phyloP scores from a whole-genome alignment of 2,113 vertebrate genomes.

The Vidua macroura region DNA sequence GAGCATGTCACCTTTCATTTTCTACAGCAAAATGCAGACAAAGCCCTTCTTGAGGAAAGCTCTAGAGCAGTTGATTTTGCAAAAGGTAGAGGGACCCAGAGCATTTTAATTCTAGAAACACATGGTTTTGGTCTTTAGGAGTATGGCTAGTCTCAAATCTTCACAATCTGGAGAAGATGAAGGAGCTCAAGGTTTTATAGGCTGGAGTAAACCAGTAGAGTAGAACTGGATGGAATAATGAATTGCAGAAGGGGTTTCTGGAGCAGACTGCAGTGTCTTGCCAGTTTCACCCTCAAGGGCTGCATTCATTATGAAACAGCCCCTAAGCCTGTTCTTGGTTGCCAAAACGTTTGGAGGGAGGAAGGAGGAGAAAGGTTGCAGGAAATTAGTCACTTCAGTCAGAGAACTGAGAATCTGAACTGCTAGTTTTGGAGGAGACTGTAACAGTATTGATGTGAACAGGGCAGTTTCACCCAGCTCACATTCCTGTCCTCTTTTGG shows the following conservation, averaged over 20 bases:
- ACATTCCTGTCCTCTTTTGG: not conserved
- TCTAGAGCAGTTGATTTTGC: not conserved
- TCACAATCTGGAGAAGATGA: not conserved
- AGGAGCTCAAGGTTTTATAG: not conserved
- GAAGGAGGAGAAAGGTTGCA: conserved; percentile 37
- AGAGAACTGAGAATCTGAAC: not conserved
- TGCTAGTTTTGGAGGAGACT: not conserved
- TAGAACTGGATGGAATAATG: conserved; percentile 6
- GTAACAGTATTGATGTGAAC: not conserved
- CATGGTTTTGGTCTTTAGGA: not conserved
- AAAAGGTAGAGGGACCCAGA: not conserved
- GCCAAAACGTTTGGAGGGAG: conserved; percentile 1
- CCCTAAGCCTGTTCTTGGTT: conserved; percentile 8
- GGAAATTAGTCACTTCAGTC: conserved; percentile 37
- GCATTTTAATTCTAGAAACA: not conserved
- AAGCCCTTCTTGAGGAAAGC: not conserved
- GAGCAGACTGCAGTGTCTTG: not conserved
- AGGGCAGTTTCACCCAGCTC: not conserved
- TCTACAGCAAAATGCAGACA: not conserved
- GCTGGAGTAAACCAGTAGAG: not conserved
- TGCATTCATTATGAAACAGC: not conserved
- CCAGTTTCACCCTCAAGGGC: conserved; percentile 18
- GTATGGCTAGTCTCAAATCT: not conserved
- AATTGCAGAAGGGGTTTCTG: conserved; percentile 32
- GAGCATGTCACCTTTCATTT: not conserved